Evolutionary conservation across 2,797 vertebrate genomes (phyloP).

Genomic region (Anabacerthia variegaticeps): DNA sequence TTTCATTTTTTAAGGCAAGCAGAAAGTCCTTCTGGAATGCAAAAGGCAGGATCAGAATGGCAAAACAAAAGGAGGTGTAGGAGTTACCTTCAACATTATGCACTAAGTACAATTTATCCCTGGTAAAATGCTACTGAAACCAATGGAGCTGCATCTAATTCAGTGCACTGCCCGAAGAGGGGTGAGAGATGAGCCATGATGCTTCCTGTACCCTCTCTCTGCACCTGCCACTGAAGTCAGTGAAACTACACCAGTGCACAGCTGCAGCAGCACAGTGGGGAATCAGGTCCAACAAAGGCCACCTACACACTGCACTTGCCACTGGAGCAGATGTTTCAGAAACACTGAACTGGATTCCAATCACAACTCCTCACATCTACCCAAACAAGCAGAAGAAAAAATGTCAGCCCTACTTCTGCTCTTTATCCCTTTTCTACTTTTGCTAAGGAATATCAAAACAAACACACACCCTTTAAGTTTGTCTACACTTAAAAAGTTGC

Average conservation of each 20-base stretch:
- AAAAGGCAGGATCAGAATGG: constrained; percentile 18
- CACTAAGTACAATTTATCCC: not conserved
- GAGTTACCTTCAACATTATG: not conserved
- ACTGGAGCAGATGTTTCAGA: not conserved
- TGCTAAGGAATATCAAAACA: constrained; percentile 15
- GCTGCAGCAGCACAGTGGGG: not conserved
- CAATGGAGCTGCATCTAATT: not conserved
- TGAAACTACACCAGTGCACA: not conserved
- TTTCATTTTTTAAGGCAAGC: constrained; percentile 50
- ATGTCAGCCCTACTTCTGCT: not conserved
- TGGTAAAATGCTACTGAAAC: not conserved
- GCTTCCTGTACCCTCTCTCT: not conserved
- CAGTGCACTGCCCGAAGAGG: not conserved
- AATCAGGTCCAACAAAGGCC: not conserved
- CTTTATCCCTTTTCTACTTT: not conserved
- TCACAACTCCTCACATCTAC: not conserved
- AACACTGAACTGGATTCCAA: not conserved
- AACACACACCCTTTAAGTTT: not conserved
- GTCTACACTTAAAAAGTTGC: not conserved
- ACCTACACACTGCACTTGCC: not conserved
- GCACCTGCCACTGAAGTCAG: not conserved
- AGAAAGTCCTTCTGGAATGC: constrained; percentile 30
- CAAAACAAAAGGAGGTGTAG: not conserved
- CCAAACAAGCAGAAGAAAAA: not conserved
- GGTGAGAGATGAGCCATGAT: not conserved